Conservation (phyloP, 2,888 invertebrate species). For the Scelioninae gen. 2 region DNA sequence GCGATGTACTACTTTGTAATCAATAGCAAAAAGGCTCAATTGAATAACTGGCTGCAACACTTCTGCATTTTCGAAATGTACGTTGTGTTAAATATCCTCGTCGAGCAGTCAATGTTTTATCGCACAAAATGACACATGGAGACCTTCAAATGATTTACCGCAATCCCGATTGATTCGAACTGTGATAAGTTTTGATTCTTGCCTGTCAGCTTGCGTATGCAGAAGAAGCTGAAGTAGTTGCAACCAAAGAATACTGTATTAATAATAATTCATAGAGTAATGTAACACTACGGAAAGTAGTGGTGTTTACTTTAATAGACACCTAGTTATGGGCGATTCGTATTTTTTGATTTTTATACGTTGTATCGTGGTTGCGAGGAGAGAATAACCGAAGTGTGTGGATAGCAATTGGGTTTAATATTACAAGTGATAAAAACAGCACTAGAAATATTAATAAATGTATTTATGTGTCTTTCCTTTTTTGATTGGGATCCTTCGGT, state of each 20-base stretch:
- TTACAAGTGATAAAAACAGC: not conserved
- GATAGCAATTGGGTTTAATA: slow-evolving; percentile 31
- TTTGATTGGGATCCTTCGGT: no score
- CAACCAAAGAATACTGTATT: slow-evolving; percentile 59
- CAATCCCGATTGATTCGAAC: slow-evolving; percentile 50
- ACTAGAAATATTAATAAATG: not conserved
- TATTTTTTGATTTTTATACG: slow-evolving; percentile 55
- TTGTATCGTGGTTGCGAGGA: slow-evolving; percentile 32
- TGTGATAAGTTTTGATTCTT: slow-evolving; percentile 60
- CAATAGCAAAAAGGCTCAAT: slow-evolving; percentile 54
- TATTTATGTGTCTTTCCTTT: not conserved
- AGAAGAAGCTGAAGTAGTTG: slow-evolving; percentile 60
- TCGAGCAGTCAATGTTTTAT: slow-evolving; percentile 52
- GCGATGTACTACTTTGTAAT: slow-evolving; percentile 57
- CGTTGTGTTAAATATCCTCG: slow-evolving; percentile 43
- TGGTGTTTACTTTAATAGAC: slow-evolving; percentile 49
- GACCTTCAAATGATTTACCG: slow-evolving; percentile 34
- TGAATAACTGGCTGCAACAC: slow-evolving; percentile 61
- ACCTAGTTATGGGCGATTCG: slow-evolving; percentile 46
- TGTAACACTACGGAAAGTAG: slow-evolving; percentile 42
- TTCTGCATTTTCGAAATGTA: slow-evolving; percentile 62
- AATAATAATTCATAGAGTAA: slow-evolving; percentile 51
- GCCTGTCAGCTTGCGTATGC: slow-evolving; percentile 50
- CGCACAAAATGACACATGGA: slow-evolving; percentile 54
- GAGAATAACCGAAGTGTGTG: slow-evolving; percentile 14